Evolutionary conservation across 2,797 vertebrate species (phyloP), one percentile per base, ranked within the genome.

Genomic region (Anableps anableps): DNA sequence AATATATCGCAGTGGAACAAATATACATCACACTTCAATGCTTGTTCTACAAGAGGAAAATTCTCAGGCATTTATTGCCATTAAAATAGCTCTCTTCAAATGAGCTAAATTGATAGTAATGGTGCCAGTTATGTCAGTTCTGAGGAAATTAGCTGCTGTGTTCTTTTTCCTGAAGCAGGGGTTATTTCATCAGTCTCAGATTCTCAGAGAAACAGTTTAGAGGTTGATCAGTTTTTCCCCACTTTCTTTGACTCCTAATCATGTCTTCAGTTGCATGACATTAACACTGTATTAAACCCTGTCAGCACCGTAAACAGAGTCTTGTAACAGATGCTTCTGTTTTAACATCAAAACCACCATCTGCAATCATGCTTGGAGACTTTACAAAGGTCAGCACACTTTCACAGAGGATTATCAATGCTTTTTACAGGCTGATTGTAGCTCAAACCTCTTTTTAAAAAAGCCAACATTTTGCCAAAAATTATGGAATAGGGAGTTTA

Each of bases 351-450:
- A 31, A 77, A 45, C 41, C 43, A 72, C 64, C 17, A 31, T 74
- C 16, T 58, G 55, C 45, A 47, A 0, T 47, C 43, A 45, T 77
- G 62, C 64, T 68, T 7, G 77, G 45, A 77, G 26, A 31, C 16
- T 31, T 55, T 11, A 76, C 77, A 72, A 75, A 79, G 19, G 73
- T 75, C 36, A 75, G 45, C 50, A 58, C 29, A 8, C 10, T 62
- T 50, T 48, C 36, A 72, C 70, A 50, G 45, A 68, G 13, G 21
- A 64, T n/a, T 76, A 1, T 50, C 19, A 58, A 36, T 14, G 51
- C n/a, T 77, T 68, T 77, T 66, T 60, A 53, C n/a, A 60, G 21
- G 45, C 74, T 75, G 72, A 70, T 21, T 58, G 31, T 47, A 64
- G 26, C n/a, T 43, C 11, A 2, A 16, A 45, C 5, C 13, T 7